A percentile compares a stretch with the other conserved stretches of the same genome.
phyloP scores from a whole-genome alignment of 1,140 invertebrate genomes.

The Magallana gigas region DNA sequence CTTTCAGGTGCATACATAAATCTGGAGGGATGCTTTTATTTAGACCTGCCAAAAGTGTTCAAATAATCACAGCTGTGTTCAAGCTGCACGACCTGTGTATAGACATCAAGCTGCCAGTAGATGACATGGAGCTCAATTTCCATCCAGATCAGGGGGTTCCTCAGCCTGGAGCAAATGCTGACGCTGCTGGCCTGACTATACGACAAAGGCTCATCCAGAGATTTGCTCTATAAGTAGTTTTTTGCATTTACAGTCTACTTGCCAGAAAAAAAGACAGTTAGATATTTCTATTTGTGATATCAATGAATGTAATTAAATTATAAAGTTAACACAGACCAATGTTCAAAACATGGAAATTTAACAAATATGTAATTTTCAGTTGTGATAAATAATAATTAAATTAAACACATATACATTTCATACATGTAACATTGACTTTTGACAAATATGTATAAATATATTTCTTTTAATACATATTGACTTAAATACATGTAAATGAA shows the following conservation, averaged over 20 bases:
- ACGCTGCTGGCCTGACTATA: background rate
- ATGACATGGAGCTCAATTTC: background rate
- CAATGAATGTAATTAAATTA: background rate
- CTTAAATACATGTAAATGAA: too few species aligned
- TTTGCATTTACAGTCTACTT: too few species aligned
- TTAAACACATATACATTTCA: background rate
- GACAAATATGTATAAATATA: too few species aligned
- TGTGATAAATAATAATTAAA: background rate
- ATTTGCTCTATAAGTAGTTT: background rate
- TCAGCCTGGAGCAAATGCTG: background rate
- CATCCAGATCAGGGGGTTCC: background rate
- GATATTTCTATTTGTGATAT: background rate
- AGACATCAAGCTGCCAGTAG: conserved; percentile 1
- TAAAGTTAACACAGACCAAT: background rate
- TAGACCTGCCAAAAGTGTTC: background rate
- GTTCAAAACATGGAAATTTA: too few species aligned
- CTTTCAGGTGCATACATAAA: conserved; percentile 25
- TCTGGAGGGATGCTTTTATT: conserved; percentile 13
- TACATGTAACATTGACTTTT: too few species aligned
- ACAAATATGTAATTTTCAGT: background rate
- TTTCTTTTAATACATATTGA: too few species aligned
- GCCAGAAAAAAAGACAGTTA: background rate
- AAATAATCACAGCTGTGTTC: conserved; percentile 25
- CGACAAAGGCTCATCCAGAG: background rate
- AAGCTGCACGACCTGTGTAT: conserved; percentile 21